Evolutionary conservation across 2,113 vertebrate genomes (phyloP).

Genomic region (Scolopax mira): DNA sequence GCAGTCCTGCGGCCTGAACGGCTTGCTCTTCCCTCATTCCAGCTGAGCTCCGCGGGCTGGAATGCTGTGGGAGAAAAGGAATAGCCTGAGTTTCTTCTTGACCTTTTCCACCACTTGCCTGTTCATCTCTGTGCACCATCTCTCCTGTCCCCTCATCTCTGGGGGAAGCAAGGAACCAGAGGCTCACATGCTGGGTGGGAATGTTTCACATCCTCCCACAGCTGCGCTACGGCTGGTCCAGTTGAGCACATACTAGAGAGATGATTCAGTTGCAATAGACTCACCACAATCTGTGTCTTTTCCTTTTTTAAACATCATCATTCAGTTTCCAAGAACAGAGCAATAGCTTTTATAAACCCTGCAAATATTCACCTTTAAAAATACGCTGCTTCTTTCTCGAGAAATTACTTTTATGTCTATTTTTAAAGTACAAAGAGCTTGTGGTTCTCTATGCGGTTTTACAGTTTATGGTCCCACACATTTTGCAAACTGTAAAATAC

Average conservation of each 20-base stretch:
- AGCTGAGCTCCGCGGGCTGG: background rate
- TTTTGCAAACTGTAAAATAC: slow-evolving; percentile 56
- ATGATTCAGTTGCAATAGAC: background rate
- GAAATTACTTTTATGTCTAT: slow-evolving; percentile 58
- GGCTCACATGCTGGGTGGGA: background rate
- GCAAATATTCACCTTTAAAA: slow-evolving; percentile 57
- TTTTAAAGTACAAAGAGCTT: slow-evolving; percentile 61
- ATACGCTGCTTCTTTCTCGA: slow-evolving; percentile 20
- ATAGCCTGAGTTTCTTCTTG: background rate
- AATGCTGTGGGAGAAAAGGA: background rate
- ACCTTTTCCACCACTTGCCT: background rate
- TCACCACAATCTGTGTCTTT: slow-evolving; percentile 24
- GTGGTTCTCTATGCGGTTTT: slow-evolving; percentile 42
- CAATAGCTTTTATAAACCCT: slow-evolving; percentile 23
- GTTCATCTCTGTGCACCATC: background rate
- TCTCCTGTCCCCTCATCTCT: background rate
- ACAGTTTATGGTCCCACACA: slow-evolving; percentile 56
- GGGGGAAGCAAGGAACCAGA: background rate
- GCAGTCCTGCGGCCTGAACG: background rate
- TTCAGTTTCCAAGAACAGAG: background rate
- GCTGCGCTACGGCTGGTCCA: background rate
- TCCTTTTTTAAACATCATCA: slow-evolving; percentile 37
- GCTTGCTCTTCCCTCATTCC: background rate
- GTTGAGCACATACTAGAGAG: background rate
- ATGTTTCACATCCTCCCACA: background rate